phyloP scores from a whole-genome alignment of 2,888 invertebrate species.

The Osedax frankpressi region DNA sequence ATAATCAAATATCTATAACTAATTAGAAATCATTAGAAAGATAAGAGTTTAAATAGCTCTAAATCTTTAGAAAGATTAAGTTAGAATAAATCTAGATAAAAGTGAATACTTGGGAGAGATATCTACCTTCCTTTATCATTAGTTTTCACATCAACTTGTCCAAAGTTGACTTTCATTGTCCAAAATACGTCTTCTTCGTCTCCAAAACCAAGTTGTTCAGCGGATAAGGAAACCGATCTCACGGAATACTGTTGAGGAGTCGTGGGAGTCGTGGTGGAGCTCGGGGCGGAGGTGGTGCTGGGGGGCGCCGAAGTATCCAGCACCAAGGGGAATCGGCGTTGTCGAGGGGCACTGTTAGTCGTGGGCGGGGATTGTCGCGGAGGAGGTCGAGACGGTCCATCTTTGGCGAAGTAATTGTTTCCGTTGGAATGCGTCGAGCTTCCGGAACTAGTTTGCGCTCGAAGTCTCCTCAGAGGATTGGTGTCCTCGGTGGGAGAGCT shows the following conservation, averaged over 20 bases:
- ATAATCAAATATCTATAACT: too few relatives aligned
- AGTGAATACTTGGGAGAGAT: too few relatives aligned
- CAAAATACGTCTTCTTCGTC: background rate
- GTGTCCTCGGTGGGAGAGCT: background rate
- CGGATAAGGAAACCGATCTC: background rate
- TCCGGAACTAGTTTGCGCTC: background rate
- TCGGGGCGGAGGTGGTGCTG: background rate
- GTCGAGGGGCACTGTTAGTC: background rate
- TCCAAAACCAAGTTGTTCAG: background rate
- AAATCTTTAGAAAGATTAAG: too few relatives aligned
- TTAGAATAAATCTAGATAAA: too few relatives aligned
- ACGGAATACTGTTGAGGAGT: background rate
- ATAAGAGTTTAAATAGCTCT: too few relatives aligned
- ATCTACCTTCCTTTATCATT: background rate
- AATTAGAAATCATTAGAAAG: too few relatives aligned
- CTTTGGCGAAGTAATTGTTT: background rate
- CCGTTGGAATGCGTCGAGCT: background rate
- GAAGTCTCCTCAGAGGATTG: background rate
- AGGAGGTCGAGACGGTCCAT: background rate
- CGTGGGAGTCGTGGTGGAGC: background rate
- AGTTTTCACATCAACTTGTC: background rate
- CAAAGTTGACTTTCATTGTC: background rate
- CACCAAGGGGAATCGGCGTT: background rate
- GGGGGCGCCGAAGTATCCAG: background rate
- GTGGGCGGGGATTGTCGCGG: background rate